Evolutionary conservation across 2,888 invertebrate genomes (phyloP), one percentile per base, ranked within the genome.

Genomic region (Apodemia hepburni): DNA sequence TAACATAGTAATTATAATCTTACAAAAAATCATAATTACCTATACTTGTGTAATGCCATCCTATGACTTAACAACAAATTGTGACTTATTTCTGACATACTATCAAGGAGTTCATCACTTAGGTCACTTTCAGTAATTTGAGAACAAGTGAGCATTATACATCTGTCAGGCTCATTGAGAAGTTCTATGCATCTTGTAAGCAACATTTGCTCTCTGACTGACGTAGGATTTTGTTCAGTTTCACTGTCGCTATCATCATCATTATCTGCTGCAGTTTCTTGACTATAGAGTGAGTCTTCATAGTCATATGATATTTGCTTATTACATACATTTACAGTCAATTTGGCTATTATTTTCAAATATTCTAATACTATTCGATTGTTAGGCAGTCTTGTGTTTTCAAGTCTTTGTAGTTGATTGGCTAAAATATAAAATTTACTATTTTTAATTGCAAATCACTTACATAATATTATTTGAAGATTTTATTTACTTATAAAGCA

Each of bases 41-140:
- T 96, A 85, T 96, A 97, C 77, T 96, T 96, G 79, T 97, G 96
- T 70, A 97, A 93, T 0, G 97, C 96, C 79, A 96, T 93, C 78
- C 95, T 95, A 78, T 97, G 95, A 71, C 96, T 95, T 70, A 97
- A 92, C 78, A 98, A 87, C 60, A 98, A 87, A 83, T 96, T 95
- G 84, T 98, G 97, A 76, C 97, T 97, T 61, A 98, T 93, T 77
- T 94, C 93, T 67, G 96, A 96, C 66, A 97, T 86, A 12, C 94
- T 92, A 71, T 95, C 93, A 58, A 97, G 83, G 27, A 95, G 92
- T 8, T 92, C 87, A 80, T 88, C 84, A 81, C 79, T 80, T 74
- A 92, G 76, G 73, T 93, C 78, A 71, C 74, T 73, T 70, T 94
- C 71, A 86, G 94, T 72, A 87, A 94, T 73, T 84, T 88, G 71